Conservation (phyloP, 1,140 invertebrate species). For the Plutomurus gul region DNA sequence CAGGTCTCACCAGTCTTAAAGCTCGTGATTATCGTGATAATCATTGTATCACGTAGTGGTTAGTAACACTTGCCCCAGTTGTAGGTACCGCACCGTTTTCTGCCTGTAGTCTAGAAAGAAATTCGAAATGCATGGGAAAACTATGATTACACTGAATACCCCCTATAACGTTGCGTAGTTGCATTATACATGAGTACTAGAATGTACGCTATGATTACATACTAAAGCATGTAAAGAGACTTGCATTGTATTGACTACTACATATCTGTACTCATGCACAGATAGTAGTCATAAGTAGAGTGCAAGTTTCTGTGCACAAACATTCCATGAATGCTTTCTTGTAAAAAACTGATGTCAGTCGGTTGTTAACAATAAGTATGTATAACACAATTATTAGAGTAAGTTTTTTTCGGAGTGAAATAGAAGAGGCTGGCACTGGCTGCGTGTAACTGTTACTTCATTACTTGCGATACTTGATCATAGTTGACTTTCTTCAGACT, state of each 20-base stretch:
- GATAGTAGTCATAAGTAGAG: too few relatives aligned
- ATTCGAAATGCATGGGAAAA: background rate
- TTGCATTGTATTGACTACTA: too few relatives aligned
- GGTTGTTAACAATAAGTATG: too few relatives aligned
- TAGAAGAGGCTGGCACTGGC: too few relatives aligned
- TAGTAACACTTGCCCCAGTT: background rate
- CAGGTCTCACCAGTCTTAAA: background rate
- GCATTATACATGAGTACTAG: background rate
- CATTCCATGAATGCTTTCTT: background rate
- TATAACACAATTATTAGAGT: background rate
- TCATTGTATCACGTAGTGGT: background rate
- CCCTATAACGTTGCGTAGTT: background rate
- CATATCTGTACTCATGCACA: too few relatives aligned
- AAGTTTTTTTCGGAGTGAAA: background rate
- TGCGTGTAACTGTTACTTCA: background rate
- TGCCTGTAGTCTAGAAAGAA: background rate
- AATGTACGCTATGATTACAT: background rate
- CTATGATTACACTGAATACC: background rate
- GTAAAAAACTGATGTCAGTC: background rate
- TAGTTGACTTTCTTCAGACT: background rate
- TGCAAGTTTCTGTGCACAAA: too few relatives aligned
- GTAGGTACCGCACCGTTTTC: background rate
- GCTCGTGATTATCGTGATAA: conserved; percentile 27
- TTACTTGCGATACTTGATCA: background rate
- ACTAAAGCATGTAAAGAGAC: too few relatives aligned